Evolutionary conservation across 2,888 invertebrate species (phyloP).

Genomic region (Oegoconia quadripuncta): DNA sequence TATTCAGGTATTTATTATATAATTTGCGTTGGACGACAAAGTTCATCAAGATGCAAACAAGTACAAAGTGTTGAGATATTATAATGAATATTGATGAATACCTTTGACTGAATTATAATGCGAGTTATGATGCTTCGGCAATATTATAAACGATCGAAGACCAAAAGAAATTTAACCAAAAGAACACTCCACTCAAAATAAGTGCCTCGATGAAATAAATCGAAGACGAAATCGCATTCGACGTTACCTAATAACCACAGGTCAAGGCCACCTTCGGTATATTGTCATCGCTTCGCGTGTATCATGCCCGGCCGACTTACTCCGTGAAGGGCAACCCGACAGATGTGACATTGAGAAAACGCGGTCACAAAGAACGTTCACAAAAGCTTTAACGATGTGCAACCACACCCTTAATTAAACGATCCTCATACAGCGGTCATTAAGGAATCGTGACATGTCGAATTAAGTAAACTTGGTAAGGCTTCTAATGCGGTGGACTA

Average conservation of each 20-base stretch:
- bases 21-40: too few relatives aligned
- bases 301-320: conserved; percentile 4
- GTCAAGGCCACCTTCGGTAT: conserved; percentile 10
- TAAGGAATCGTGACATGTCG: conserved; percentile 25
- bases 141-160: too few relatives aligned
- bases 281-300: conserved; percentile 4
- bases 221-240: neutral
- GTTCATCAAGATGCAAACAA: too few relatives aligned
- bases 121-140: too few relatives aligned
- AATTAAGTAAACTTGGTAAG: conserved; percentile 34
- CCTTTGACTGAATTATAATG: too few relatives aligned
- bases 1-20: too few relatives aligned
- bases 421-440: conserved; percentile 2
- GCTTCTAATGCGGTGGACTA: conserved; percentile 21
- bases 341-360: conserved; percentile 28
- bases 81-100: too few relatives aligned
- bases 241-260: conserved; percentile 6
- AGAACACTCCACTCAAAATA: too few relatives aligned
- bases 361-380: conserved; percentile 20
- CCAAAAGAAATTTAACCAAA: too few relatives aligned
- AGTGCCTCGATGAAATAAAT: neutral
- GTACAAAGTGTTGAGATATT: too few relatives aligned
- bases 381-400: neutral
- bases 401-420: conserved; percentile 4
- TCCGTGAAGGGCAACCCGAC: conserved; percentile 17